Percentiles rank a stretch among this genome's conserved stretches.
Evolutionary conservation across 2,113 vertebrate species (phyloP).

Genomic region (Elanus axillaris): DNA sequence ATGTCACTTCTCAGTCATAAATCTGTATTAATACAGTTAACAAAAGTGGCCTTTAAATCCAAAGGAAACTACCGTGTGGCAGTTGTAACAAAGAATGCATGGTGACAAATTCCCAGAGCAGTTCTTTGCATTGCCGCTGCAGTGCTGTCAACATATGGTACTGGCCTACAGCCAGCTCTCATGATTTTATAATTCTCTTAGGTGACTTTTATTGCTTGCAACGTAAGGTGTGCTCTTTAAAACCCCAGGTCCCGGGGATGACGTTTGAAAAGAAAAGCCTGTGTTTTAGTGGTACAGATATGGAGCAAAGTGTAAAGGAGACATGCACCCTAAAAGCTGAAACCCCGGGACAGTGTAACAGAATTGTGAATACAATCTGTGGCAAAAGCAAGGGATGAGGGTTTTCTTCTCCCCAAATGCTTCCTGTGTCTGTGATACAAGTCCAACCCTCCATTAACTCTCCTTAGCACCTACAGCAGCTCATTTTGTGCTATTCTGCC

Average conservation of each 20-base stretch:
- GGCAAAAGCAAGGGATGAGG: background rate
- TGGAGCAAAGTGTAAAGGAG: background rate
- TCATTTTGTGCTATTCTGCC: background rate
- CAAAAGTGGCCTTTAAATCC: background rate
- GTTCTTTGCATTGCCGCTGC: background rate
- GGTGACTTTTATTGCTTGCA: background rate
- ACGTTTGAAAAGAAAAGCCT: background rate
- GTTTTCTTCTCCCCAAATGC: background rate
- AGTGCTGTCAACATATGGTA: background rate
- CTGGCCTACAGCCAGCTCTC: background rate
- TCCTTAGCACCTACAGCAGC: background rate
- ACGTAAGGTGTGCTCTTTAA: background rate
- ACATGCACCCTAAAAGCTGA: background rate
- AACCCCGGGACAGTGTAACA: rapidly evolving
- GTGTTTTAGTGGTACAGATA: background rate
- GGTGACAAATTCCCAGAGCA: background rate
- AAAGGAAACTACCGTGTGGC: background rate
- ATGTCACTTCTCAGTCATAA: background rate
- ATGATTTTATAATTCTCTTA: background rate
- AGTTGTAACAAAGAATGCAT: background rate
- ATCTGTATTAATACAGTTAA: background rate
- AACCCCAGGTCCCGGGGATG: background rate
- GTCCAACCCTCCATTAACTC: background rate
- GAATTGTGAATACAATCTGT: background rate
- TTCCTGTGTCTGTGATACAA: background rate